Percentiles rank a stretch among this genome's conserved stretches.
phyloP scores from a whole-genome alignment of 1,140 invertebrate species.

The Frieseomelitta varia region DNA sequence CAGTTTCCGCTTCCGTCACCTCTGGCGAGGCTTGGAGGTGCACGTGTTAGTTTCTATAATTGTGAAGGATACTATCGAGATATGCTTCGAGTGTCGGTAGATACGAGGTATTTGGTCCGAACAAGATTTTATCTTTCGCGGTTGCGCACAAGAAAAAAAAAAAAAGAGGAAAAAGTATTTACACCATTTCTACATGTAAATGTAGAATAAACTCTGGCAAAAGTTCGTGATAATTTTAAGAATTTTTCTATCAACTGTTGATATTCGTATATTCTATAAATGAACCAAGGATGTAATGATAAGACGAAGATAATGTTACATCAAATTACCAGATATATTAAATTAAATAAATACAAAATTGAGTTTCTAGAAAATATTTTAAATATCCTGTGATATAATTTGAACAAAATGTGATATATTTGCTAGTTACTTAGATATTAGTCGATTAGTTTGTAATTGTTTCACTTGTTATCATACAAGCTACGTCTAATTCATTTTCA shows the following conservation, averaged over 20 bases:
- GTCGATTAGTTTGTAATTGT: too few species aligned
- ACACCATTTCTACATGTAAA: constrained; percentile 32
- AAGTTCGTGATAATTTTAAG: not conserved
- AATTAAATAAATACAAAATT: too few species aligned
- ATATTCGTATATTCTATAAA: not conserved
- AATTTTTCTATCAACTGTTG: not conserved
- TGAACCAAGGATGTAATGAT: not conserved
- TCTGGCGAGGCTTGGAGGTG: constrained; percentile 75
- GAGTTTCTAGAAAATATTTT: too few species aligned
- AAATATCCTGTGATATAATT: too few species aligned
- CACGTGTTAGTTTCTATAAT: constrained; percentile 69
- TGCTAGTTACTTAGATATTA: too few species aligned
- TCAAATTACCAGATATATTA: too few species aligned
- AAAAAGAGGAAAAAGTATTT: not conserved
- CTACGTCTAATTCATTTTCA: too few species aligned
- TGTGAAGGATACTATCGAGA: not conserved
- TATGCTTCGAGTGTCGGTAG: constrained; percentile 27
- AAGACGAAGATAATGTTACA: too few species aligned
- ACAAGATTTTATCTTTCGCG: constrained; percentile 39
- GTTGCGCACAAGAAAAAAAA: not conserved
- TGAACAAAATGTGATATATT: too few species aligned
- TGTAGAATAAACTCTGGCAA: constrained; percentile 26
- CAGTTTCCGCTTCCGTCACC: constrained; percentile 71
- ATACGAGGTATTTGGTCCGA: constrained; percentile 24
- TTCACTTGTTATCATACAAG: too few species aligned